Conservation (phyloP, 2,888 invertebrate genomes). For the Leptinotarsa rubiginosa region DNA sequence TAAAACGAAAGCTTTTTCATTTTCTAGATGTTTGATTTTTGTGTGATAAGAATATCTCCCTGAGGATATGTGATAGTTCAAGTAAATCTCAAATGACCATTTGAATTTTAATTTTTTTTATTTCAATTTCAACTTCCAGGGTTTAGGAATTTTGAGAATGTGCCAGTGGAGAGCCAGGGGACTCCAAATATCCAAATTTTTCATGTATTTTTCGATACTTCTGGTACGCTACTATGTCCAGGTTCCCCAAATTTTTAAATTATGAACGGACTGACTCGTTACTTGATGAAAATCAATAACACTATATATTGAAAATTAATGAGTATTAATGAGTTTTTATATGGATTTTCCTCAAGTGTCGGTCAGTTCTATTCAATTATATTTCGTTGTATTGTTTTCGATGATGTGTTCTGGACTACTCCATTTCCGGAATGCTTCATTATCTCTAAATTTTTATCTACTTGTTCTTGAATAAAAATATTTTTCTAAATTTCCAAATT, state of each 20-base stretch:
- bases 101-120: no score
- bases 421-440: constrained; percentile 21
- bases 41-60: neutral
- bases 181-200: constrained; percentile 4
- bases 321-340: no score
- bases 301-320: no score
- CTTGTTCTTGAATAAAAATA: constrained; percentile 13
- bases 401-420: constrained; percentile 10
- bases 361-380: no score
- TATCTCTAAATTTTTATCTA: constrained; percentile 19
- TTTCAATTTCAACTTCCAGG: neutral
- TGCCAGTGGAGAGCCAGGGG: neutral
- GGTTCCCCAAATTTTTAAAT: constrained; percentile 25
- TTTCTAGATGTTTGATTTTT: neutral
- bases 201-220: constrained; percentile 34
- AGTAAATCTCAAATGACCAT: neutral
- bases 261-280: no score
- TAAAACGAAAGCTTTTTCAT: neutral
- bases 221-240: constrained; percentile 44
- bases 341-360: no score
- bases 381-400: constrained; percentile 19
- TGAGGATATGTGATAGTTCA: neutral
- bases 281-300: no score
- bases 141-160: neutral
- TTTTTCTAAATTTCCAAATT: constrained; percentile 18